Evolutionary conservation across 1,140 invertebrate species (phyloP).

Genomic region (Megathymus violae): DNA sequence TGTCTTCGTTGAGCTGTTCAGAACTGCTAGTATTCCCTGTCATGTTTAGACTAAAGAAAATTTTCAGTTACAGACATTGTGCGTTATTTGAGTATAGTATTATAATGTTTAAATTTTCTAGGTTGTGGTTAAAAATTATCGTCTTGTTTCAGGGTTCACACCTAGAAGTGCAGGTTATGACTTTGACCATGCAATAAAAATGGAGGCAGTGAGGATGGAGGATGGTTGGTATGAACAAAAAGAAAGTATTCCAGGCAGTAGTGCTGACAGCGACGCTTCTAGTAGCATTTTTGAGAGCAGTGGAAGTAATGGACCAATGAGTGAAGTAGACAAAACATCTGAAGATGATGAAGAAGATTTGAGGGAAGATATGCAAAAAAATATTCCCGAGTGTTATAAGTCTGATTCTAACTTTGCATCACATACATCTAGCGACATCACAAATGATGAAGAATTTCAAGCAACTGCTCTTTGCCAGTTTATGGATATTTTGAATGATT

Average conservation of each 20-base stretch:
- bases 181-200: slow-evolving; percentile 76
- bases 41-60: slow-evolving; percentile 73
- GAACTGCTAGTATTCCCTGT: slow-evolving; percentile 23
- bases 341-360: slow-evolving; percentile 71
- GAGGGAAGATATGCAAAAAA: slow-evolving; percentile 73
- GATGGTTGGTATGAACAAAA: slow-evolving; percentile 70
- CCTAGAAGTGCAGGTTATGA: slow-evolving; percentile 66
- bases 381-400: slow-evolving; percentile 74
- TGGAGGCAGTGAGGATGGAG: slow-evolving; percentile 71
- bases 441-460: slow-evolving; percentile 78
- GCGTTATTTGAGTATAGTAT: slow-evolving; percentile 38
- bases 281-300: slow-evolving; percentile 66
- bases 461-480: slow-evolving; percentile 77
- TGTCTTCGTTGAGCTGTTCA: slow-evolving; percentile 39
- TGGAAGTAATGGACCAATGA: slow-evolving; percentile 63
- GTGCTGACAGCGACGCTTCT: slow-evolving; percentile 66
- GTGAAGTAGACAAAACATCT: slow-evolving; percentile 62
- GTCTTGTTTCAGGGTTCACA: slow-evolving; percentile 67
- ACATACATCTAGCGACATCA: slow-evolving; percentile 66
- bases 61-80: slow-evolving; percentile 62
- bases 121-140: slow-evolving; percentile 30
- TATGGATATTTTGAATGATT: slow-evolving; percentile 82
- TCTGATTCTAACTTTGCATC: slow-evolving; percentile 75
- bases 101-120: slow-evolving; percentile 3
- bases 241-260: slow-evolving; percentile 65